Conservation (phyloP, 2,888 invertebrate genomes). For the Meghimatium bilineatum region DNA sequence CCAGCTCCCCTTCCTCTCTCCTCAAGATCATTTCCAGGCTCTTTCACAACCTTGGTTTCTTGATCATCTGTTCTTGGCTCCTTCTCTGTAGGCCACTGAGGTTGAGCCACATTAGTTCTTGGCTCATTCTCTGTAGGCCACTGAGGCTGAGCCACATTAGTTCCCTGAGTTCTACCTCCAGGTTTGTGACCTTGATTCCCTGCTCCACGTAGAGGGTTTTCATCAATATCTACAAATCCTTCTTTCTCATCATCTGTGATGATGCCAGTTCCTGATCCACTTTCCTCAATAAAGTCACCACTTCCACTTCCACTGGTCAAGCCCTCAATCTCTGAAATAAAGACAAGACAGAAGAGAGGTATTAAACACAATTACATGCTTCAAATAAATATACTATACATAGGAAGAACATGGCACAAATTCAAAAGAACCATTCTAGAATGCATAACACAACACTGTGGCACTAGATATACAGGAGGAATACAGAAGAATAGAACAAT, state of each 20-base stretch:
- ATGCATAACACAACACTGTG: no score
- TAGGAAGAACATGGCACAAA: no score
- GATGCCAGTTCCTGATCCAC: slow-evolving; percentile 16
- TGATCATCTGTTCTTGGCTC: neutral
- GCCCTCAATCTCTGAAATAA: slow-evolving; percentile 54
- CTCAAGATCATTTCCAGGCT: neutral
- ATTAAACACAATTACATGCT: no score
- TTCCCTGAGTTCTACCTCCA: neutral
- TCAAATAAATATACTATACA: no score
- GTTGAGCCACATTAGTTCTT: neutral
- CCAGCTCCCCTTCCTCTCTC: neutral
- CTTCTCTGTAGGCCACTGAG: slow-evolving; percentile 14
- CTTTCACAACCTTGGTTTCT: neutral
- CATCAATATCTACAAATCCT: slow-evolving; percentile 34
- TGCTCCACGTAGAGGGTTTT: neutral
- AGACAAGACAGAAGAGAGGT: no score
- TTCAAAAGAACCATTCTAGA: no score
- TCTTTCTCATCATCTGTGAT: slow-evolving; percentile 40
- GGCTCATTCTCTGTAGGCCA: slow-evolving; percentile 4
- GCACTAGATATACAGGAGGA: no score
- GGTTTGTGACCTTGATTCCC: neutral
- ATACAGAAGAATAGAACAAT: no score
- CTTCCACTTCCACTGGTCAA: slow-evolving; percentile 48
- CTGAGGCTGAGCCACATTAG: neutral
- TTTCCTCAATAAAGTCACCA: slow-evolving; percentile 7